Evolutionary conservation across 2,888 invertebrate genomes (phyloP).

Genomic region (Drosophila pegasa): DNA sequence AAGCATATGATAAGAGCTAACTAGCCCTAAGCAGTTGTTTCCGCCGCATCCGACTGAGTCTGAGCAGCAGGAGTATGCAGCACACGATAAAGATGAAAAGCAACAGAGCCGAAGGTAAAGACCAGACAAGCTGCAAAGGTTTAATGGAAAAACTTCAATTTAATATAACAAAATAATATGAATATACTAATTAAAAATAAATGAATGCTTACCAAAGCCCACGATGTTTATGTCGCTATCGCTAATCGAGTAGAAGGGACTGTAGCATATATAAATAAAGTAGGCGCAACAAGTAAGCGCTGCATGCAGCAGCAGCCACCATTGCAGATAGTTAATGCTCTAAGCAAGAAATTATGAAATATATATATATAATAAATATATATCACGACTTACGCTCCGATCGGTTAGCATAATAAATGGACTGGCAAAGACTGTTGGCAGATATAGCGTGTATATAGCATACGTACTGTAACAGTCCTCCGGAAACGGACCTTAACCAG

Average conservation of each 20-base stretch:
- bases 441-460: conserved; percentile 16
- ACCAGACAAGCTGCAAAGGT: conserved; percentile 17
- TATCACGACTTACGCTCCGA: conserved; percentile 24
- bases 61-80: background rate
- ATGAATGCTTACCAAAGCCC: conserved; percentile 19
- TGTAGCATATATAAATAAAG: conserved; percentile 26
- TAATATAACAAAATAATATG: background rate
- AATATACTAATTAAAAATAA: background rate
- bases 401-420: conserved; percentile 27
- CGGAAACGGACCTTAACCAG: conserved; percentile 1
- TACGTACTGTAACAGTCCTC: conserved; percentile 15
- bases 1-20: background rate
- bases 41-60: background rate
- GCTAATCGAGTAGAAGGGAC: conserved; percentile 1
- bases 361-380: background rate
- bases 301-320: conserved; percentile 37
- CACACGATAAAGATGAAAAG: conserved; percentile 13
- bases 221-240: background rate
- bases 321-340: conserved; percentile 35
- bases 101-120: conserved; percentile 7
- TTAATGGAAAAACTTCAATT: background rate
- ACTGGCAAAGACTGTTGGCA: conserved; percentile 19
- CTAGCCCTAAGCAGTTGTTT: conserved; percentile 1
- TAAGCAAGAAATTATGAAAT: background rate
- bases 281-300: conserved; percentile 15